phyloP scores from a whole-genome alignment of 2,113 vertebrate genomes.

The Paramisgurnus dabryanus region DNA sequence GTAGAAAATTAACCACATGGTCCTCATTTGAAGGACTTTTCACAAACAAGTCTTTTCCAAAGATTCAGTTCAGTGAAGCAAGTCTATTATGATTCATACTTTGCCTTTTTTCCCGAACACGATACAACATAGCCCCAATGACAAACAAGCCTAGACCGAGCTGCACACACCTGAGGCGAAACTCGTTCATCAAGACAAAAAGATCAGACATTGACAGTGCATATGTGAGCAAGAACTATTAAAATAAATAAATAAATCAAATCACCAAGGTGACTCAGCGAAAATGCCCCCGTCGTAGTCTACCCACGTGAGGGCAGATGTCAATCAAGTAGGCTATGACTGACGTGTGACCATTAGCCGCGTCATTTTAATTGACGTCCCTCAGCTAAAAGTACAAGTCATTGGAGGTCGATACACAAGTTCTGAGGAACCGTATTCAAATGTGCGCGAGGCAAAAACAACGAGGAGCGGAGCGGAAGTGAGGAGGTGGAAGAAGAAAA shows the following conservation, averaged over 20 bases:
- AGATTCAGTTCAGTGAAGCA: conserved; percentile 1
- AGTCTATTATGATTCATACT: conserved; percentile 15
- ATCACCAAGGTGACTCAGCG: neutral
- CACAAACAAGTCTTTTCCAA: neutral
- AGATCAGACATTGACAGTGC: neutral
- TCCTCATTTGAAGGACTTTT: neutral
- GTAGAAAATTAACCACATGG: neutral
- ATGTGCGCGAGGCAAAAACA: neutral
- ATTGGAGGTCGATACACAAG: neutral
- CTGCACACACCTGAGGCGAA: conserved; percentile 43
- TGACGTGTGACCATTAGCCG: neutral
- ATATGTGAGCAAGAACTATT: neutral
- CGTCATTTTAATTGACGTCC: neutral
- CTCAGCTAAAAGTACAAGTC: no score
- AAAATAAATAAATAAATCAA: conserved; percentile 12
- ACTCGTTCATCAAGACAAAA: conserved; percentile 15
- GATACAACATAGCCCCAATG: conserved; percentile 37
- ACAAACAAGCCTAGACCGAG: conserved; percentile 48
- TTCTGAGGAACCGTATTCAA: neutral
- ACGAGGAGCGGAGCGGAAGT: conserved; percentile 62
- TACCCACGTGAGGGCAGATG: neutral
- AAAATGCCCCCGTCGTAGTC: neutral
- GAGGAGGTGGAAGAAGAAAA: conserved; percentile 62
- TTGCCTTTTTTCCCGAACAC: conserved; percentile 26
- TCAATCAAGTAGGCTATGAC: neutral